Evolutionary conservation across 2,888 invertebrate species (phyloP).

Genomic region (Saturnia japonica): DNA sequence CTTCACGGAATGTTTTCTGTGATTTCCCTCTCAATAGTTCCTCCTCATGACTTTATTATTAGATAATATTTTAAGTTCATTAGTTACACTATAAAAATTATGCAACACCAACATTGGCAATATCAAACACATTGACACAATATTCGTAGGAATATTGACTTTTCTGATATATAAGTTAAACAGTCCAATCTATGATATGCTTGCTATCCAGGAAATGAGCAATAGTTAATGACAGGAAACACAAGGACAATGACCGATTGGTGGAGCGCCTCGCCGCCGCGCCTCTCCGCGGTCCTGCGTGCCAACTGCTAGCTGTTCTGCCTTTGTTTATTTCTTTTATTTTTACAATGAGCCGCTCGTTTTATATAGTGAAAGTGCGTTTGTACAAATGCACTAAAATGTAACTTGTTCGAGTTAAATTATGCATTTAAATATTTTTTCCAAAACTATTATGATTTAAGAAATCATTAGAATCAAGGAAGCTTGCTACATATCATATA

Average conservation of each 20-base stretch:
- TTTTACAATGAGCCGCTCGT: background rate
- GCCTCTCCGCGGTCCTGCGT: constrained; percentile 36
- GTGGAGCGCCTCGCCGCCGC: constrained; percentile 31
- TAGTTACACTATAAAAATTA: no score
- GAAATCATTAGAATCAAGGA: no score
- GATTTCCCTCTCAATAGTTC: background rate
- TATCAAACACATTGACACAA: constrained; percentile 7
- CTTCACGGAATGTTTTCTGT: background rate
- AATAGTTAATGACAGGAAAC: constrained; percentile 56
- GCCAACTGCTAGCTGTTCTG: constrained; percentile 29
- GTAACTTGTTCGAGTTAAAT: background rate
- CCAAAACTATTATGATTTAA: background rate
- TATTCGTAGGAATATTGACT: constrained; percentile 21
- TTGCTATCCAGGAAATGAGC: constrained; percentile 41
- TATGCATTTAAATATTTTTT: background rate
- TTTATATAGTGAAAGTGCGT: constrained; percentile 13
- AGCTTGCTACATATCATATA: no score
- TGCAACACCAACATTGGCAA: background rate
- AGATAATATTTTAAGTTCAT: no score
- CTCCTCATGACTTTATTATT: background rate
- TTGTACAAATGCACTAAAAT: background rate
- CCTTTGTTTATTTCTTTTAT: constrained; percentile 39
- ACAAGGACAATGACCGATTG: constrained; percentile 64
- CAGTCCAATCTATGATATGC: constrained; percentile 41
- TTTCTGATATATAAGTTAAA: constrained; percentile 31